These are phyloP conservation scores for Gymnogyps californianus DNA, from an alignment of 2,113 vertebrate species.

Conservation along the genomic window DNA sequence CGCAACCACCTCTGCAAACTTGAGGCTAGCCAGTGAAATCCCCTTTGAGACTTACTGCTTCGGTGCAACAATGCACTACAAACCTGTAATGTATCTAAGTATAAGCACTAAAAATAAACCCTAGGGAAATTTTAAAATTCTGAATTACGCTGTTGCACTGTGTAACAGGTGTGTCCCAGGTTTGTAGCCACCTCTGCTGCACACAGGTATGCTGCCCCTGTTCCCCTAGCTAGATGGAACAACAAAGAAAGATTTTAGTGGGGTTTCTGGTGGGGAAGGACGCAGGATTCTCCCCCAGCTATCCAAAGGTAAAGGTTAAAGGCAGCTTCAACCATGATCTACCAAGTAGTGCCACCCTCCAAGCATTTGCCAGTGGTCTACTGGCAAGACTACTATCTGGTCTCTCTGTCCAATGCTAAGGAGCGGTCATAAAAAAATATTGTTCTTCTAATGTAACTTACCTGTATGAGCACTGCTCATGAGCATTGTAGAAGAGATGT, in stretches of 20 bases:
- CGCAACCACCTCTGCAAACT: not conserved
- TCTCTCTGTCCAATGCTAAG: not conserved
- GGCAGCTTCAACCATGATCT: not conserved
- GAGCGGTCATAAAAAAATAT: not conserved
- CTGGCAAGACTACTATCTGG: not conserved
- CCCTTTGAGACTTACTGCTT: not conserved
- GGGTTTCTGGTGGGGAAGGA: not conserved
- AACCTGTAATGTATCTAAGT: too few species aligned
- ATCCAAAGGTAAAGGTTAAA: not conserved
- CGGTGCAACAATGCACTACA: not conserved
- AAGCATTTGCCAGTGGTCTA: not conserved
- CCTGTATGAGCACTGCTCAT: not conserved
- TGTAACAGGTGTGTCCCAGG: too few species aligned
- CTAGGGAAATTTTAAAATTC: not conserved
- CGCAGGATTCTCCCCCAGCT: fast-evolving
- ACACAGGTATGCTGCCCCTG: not conserved
- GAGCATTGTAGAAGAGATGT: not conserved
- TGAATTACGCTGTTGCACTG: not conserved
- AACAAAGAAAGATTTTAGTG: not conserved
- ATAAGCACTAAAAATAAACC: not conserved
- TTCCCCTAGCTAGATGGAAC: not conserved
- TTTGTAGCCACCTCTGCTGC: not conserved
- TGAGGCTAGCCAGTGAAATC: not conserved
- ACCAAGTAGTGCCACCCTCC: not conserved
- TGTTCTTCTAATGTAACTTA: not conserved